Percentiles rank a stretch among this genome's conserved stretches.
phyloP scores from a whole-genome alignment of 2,888 invertebrate genomes.

The Pantelozetes paolii region DNA sequence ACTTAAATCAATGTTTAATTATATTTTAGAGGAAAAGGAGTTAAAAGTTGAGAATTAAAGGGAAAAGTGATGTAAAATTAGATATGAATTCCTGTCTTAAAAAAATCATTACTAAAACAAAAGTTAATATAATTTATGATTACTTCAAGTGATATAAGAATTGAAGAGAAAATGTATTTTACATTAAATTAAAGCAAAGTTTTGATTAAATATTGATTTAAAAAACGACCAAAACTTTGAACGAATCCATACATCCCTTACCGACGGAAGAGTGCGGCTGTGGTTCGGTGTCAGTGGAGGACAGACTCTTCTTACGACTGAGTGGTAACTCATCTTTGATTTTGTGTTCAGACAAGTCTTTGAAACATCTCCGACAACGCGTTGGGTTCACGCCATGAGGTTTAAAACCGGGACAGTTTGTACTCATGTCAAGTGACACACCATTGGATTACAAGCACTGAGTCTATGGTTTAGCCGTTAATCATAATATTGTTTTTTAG shows the following conservation, averaged over 20 bases:
- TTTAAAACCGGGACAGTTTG: conserved; percentile 67
- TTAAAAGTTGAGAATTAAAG: no score
- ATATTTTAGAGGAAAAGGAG: no score
- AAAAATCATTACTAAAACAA: no score
- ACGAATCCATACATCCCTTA: background rate
- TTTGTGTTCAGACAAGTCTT: conserved; percentile 55
- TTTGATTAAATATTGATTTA: no score
- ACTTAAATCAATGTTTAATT: no score
- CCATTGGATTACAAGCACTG: background rate
- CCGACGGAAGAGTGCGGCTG: background rate
- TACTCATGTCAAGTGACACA: conserved; percentile 38
- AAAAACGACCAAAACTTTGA: no score
- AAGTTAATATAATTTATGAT: no score
- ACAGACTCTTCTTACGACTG: background rate
- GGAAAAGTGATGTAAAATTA: no score
- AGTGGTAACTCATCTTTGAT: background rate
- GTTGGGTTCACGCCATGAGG: conserved; percentile 92
- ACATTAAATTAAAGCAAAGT: no score
- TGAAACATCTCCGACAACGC: conserved; percentile 84
- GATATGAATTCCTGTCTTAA: no score
- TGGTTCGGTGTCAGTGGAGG: background rate
- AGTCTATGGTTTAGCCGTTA: background rate
- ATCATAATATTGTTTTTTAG: background rate
- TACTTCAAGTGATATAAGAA: no score
- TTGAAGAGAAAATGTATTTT: no score